phyloP scores from a whole-genome alignment of 2,888 invertebrate genomes.

The Sipha maydis region DNA sequence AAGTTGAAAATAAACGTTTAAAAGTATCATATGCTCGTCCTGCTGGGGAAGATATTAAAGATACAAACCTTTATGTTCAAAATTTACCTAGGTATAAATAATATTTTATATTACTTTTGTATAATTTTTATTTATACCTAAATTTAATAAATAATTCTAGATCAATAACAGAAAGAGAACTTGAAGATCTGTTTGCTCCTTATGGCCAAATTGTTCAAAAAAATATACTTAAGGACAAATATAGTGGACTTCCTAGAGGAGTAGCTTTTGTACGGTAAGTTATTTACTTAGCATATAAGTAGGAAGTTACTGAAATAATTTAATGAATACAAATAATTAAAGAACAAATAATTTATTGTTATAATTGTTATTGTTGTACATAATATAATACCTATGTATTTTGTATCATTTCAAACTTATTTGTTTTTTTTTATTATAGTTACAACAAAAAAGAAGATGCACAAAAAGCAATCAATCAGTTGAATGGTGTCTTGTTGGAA shows the following conservation, averaged over 20 bases:
- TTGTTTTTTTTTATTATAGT: slow-evolving; percentile 69
- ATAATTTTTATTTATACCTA: slow-evolving; percentile 26
- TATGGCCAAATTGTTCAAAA: slow-evolving; percentile 93
- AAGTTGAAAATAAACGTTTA: slow-evolving; percentile 89
- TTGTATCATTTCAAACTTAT: slow-evolving; percentile 45
- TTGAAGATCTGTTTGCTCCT: slow-evolving; percentile 86
- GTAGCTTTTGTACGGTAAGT: slow-evolving; percentile 90
- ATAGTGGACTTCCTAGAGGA: slow-evolving; percentile 86
- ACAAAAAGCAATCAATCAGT: slow-evolving; percentile 84
- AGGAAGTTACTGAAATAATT: neutral
- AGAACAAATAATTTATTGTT: neutral
- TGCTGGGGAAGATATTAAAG: slow-evolving; percentile 90
- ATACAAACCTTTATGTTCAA: slow-evolving; percentile 92
- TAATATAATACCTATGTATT: neutral
- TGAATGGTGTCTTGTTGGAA: slow-evolving; percentile 86
- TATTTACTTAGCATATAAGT: neutral
- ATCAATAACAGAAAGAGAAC: slow-evolving; percentile 82
- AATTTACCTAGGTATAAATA: slow-evolving; percentile 80
- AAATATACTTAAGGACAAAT: slow-evolving; percentile 88
- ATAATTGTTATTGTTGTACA: neutral
- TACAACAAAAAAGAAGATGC: slow-evolving; percentile 90
- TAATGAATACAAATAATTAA: neutral
- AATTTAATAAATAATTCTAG: slow-evolving; percentile 65
- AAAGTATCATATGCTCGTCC: slow-evolving; percentile 94
- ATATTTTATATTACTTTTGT: neutral